Evolutionary conservation across 2,113 vertebrate genomes (phyloP).

Genomic region (Tragelaphus strepsiceros): DNA sequence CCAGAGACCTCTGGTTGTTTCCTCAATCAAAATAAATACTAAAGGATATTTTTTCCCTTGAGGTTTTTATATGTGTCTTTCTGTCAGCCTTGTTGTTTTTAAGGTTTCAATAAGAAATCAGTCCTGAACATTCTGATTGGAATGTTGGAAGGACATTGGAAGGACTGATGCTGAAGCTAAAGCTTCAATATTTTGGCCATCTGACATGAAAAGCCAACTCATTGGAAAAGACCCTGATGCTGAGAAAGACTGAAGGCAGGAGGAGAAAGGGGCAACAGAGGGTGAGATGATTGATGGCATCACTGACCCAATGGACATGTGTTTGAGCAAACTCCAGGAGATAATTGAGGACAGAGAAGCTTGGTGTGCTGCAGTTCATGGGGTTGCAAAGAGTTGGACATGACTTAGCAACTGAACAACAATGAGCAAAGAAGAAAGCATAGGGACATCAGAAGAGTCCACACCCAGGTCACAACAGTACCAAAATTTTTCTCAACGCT

Average conservation of each 20-base stretch:
- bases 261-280: neutral
- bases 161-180: neutral
- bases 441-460: neutral
- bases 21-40: slow-evolving; percentile 15
- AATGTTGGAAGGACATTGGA: too few species aligned
- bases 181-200: neutral
- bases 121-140: neutral
- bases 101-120: neutral
- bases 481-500: neutral
- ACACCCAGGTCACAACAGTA: neutral
- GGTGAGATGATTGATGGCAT: neutral
- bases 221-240: neutral
- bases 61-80: neutral
- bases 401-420: neutral
- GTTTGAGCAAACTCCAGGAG: neutral
- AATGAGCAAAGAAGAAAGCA: neutral
- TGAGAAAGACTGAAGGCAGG: neutral
- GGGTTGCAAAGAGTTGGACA: neutral
- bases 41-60: neutral
- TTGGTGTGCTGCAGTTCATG: neutral
- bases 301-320: neutral
- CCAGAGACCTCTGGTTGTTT: neutral
- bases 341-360: neutral
- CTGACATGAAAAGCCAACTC: neutral
- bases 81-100: neutral